Percentiles rank a stretch among this genome's conserved stretches.
Conservation (phyloP, 2,113 vertebrate genomes). For the Lophura nycthemera region DNA sequence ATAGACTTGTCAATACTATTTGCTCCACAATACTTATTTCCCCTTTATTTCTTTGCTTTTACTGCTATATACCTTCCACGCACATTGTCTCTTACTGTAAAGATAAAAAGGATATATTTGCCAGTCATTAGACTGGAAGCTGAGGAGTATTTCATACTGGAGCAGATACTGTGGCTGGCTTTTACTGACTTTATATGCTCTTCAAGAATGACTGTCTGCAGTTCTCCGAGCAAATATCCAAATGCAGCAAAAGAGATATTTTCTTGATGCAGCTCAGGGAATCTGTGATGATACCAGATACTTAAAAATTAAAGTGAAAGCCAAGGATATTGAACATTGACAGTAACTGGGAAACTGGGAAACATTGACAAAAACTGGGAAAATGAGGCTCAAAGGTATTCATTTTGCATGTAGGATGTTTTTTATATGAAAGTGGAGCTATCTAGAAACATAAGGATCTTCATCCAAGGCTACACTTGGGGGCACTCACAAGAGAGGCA, state of each 20-base stretch:
- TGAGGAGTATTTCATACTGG: background rate
- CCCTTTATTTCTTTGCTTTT: background rate
- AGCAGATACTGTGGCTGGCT: background rate
- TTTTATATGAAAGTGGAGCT: background rate
- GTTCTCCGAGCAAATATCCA: background rate
- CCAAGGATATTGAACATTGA: background rate
- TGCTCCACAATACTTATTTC: background rate
- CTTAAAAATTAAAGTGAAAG: background rate
- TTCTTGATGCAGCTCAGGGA: background rate
- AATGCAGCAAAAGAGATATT: background rate
- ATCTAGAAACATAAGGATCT: background rate
- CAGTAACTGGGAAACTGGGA: too few relatives aligned
- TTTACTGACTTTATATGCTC: background rate
- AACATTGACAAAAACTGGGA: too few relatives aligned
- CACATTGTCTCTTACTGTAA: background rate
- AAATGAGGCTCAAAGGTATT: background rate
- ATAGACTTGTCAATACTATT: background rate
- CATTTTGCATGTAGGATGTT: background rate
- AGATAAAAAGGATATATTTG: background rate
- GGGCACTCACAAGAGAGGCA: background rate
- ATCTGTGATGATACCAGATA: background rate
- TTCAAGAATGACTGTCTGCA: background rate
- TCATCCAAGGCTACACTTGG: background rate
- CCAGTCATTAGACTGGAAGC: background rate
- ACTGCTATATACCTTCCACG: background rate